A percentile compares a stretch with the other conserved stretches of the same genome.
Conservation (phyloP, 2,888 invertebrate genomes). For the Slavum lentiscoides region DNA sequence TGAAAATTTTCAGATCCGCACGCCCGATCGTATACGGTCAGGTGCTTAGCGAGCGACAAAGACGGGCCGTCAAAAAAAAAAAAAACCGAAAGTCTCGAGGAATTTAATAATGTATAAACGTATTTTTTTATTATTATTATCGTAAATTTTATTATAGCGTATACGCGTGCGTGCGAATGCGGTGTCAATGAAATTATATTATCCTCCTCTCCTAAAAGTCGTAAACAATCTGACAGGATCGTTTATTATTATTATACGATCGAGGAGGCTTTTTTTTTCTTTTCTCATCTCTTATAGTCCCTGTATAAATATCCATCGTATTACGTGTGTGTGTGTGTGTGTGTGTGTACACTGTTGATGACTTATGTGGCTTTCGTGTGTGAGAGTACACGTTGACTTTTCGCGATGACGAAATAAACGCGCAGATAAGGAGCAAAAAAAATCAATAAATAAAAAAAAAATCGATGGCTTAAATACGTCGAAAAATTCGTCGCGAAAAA, state of each 20-base stretch:
- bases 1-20: neutral
- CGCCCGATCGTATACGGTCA: slow-evolving; percentile 25
- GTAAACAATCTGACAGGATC: slow-evolving; percentile 31
- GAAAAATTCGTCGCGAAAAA: too few species aligned
- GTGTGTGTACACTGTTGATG: too few species aligned
- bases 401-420: too few species aligned
- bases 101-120: neutral
- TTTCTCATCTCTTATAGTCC: too few species aligned
- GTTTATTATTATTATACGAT: slow-evolving; percentile 1
- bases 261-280: too few species aligned
- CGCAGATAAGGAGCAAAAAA: too few species aligned
- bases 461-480: too few species aligned
- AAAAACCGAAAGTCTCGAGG: neutral
- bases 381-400: too few species aligned
- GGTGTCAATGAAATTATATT: slow-evolving; percentile 34
- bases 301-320: too few species aligned
- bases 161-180: neutral
- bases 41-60: slow-evolving; percentile 14
- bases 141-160: neutral
- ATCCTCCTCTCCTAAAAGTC: slow-evolving; percentile 9
- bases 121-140: neutral
- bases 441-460: too few species aligned
- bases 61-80: neutral
- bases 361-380: too few species aligned
- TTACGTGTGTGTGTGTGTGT: too few species aligned